phyloP scores from a whole-genome alignment of 1,140 invertebrate genomes.

The Drosophila elegans region DNA sequence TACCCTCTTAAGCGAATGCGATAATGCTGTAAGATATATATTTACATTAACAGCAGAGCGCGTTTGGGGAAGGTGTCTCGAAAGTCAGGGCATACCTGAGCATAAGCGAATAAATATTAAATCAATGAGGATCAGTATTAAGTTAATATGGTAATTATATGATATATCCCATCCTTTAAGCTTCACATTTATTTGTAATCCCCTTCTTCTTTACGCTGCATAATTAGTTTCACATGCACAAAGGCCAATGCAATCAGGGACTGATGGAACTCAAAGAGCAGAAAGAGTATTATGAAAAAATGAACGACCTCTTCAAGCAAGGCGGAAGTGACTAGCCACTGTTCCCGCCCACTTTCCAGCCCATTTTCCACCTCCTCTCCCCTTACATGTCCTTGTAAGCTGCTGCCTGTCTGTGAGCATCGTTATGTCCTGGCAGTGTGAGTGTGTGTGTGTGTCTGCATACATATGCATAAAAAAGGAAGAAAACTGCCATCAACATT shows the following conservation, averaged over 20 bases:
- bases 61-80: conserved; percentile 15
- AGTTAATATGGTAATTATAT: too few relatives aligned
- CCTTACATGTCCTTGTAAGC: conserved; percentile 27
- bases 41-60: conserved; percentile 32
- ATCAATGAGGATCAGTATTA: too few relatives aligned
- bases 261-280: conserved; percentile 34
- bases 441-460: conserved; percentile 11
- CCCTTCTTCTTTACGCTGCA: background rate
- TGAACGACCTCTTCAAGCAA: conserved; percentile 22
- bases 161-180: background rate
- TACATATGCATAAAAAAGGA: conserved; percentile 55
- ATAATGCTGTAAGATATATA: conserved; percentile 45
- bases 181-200: conserved; percentile 7
- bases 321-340: conserved; percentile 70
- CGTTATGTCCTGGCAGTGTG: background rate
- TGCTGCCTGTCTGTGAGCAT: conserved; percentile 25
- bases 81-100: background rate
- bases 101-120: conserved; percentile 2
- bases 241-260: conserved; percentile 67
- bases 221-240: conserved; percentile 37
- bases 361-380: conserved; percentile 12
- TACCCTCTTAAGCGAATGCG: conserved; percentile 55
- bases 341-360: conserved; percentile 10
- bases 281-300: conserved; percentile 55
- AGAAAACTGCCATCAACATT: conserved; percentile 68